Percentiles rank a stretch among this genome's conserved stretches.
Evolutionary conservation across 2,797 vertebrate species (phyloP).

Genomic region (Choloepus didactylus): DNA sequence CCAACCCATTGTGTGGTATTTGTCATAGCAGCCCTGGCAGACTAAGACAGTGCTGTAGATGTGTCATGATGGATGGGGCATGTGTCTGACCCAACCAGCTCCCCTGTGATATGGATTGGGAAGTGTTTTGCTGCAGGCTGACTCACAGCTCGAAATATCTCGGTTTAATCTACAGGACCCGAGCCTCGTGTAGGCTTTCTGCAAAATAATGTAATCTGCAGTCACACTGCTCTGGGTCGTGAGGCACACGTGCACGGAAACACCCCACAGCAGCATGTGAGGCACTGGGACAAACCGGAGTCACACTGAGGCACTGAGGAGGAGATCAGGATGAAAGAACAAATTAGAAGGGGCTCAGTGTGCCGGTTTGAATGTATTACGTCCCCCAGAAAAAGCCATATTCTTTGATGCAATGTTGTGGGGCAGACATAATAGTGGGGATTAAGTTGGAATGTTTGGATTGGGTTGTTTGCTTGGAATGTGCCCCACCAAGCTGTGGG

Average conservation of each 20-base stretch:
- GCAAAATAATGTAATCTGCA: not conserved
- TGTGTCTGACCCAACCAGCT: not conserved
- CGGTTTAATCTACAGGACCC: rapidly evolving
- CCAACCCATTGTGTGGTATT: no score
- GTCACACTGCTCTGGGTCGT: not conserved
- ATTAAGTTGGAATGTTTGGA: no score
- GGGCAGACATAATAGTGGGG: no score
- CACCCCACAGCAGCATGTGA: rapidly evolving
- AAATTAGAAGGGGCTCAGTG: rapidly evolving
- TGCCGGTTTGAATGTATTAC: no score
- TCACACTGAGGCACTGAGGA: not conserved
- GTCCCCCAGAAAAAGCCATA: no score
- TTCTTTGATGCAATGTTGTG: no score
- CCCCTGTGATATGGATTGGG: rapidly evolving
- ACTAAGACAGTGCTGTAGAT: rapidly evolving
- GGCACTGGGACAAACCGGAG: not conserved
- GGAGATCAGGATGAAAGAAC: not conserved
- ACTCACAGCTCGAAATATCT: not conserved
- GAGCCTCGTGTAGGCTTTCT: not conserved
- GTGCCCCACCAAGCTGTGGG: no score
- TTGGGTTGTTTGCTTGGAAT: no score
- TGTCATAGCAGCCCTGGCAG: no score
- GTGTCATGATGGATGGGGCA: not conserved
- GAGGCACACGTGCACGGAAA: rapidly evolving
- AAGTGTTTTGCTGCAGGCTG: not conserved